Base-by-base conservation (phyloP, 2,113 vertebrate genomes). In the Nematolebias whitei region DNA sequence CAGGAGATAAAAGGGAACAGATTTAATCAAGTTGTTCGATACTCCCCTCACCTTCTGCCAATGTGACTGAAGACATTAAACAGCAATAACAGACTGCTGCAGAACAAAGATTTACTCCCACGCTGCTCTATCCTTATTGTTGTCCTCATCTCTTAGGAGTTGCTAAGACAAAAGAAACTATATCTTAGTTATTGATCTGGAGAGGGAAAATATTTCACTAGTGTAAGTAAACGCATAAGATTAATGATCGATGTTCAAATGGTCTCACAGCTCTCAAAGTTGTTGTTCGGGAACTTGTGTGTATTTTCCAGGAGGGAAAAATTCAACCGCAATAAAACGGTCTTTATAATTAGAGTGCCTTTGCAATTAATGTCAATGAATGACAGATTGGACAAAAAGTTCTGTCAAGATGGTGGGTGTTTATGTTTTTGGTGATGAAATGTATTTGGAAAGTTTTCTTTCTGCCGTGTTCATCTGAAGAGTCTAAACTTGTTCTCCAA, bases 41-140 rank as follows among this genome's bases (percentile, higher is more conserved):
- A 68, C 70, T 29, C 58, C 69, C 45, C 76, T 85, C 79, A 76
- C 71, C 85, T 84, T 79, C 80, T 83, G 79, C 79, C 78, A 85
- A 71, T 67, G 73, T 78, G 71, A 86, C 72, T 64, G 80, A 80
- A 79, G 88, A 77, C 75, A 71, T 87, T 81, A 83, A 88, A 76
- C 20, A 51, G 65, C 57, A 76, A 76, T 65, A 73, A 75, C 55
- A 70, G 70, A 75, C 62, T 50, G 64, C 20, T 48, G 51, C 63
- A 10, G 39, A 40, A 62, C 61, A 62, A 70, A 72, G 60, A 83
- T 70, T 38, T 57, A 79, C 68, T 80, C 80, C 57, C 55, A 41
- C 39, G 59, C 63, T 78, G 47, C 61, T 57, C 43, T 61, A 58
- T 69, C 61, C 40, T 63, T 67, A 66, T 61, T 52, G 47, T 49